Conservation (phyloP, 2,797 vertebrate species). For the Otus scops region DNA sequence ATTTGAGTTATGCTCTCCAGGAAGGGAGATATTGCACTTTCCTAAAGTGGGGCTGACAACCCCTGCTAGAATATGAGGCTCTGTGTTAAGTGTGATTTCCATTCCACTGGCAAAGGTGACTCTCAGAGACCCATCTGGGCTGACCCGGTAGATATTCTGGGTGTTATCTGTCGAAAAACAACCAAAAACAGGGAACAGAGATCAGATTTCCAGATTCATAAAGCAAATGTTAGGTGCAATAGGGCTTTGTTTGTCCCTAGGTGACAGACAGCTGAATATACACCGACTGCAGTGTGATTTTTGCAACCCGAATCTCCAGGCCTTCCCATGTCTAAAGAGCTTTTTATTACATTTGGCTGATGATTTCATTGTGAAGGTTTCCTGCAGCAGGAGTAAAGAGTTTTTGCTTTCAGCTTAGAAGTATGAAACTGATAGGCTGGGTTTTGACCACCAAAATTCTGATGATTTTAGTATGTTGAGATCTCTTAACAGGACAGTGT, state of each 20-base stretch:
- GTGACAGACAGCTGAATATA: background rate
- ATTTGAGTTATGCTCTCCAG: conserved; percentile 93
- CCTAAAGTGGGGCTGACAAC: conserved; percentile 92
- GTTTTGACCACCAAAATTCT: background rate
- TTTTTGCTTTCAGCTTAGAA: background rate
- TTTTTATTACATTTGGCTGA: background rate
- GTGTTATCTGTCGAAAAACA: conserved; percentile 78
- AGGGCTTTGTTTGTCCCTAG: background rate
- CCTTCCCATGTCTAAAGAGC: background rate
- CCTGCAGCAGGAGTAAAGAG: background rate
- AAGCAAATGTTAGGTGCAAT: background rate
- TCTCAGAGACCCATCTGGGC: conserved; percentile 90
- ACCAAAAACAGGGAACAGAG: background rate
- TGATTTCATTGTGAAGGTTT: background rate
- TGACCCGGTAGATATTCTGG: conserved; percentile 89
- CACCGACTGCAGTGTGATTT: background rate
- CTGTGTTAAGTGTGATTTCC: conserved; percentile 92
- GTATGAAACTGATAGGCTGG: background rate
- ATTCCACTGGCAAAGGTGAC: conserved; percentile 95
- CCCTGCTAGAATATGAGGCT: conserved; percentile 89
- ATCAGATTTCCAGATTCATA: background rate
- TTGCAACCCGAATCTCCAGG: background rate
- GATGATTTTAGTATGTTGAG: background rate
- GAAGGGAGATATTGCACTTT: conserved; percentile 97
- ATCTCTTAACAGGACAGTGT: background rate